Base-by-base conservation (phyloP, 2,113 vertebrate species). In the Falcunculus frontatus region DNA sequence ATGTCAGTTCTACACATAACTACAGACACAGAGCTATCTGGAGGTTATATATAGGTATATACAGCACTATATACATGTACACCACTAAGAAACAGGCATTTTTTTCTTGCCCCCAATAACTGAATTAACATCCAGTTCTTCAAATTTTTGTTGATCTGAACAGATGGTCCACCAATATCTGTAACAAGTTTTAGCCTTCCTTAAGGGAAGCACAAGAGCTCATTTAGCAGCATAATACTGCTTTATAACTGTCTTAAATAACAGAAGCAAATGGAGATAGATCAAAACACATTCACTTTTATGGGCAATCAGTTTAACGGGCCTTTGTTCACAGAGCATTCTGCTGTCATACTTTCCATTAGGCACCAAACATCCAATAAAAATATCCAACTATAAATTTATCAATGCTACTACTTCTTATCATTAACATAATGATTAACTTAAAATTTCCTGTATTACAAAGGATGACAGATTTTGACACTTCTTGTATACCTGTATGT, bases 1-100 rank as follows among this genome's bases (percentile, higher is more conserved):
- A 97, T 82, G 72, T 97, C 96, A 82, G 97, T 94, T 94, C 92
- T 98, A 93, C 68, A 73, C 7, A 25, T 21, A 47, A 12, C 35
- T 52, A 84, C 13, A 56, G 26, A 55, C 29, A 63, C 81, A 81
- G 37, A 22, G 17, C 18, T 67, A 49, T 32, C 25, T 53, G 60
- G 26, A 87, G 16, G 10, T 70, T 74, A 84, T 23, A 50, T 16
- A 33, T 5, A 60, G 13, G 15, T 90, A 82, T 19, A 59, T 32
- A 59, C 4, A 81, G 37, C 63, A 55, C 16, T 52, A 33, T 11
- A 56, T 16, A 70, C 32, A 53, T 0, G 26, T 5, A 56, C 2
- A 23, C 25, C 16, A 35, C 8, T 59, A 55, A 81, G n/a, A 72
- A 88, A 92, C 10, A 19, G 22, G 5, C 25, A 4, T 70, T 46